Percentiles rank a stretch among this genome's conserved stretches.
phyloP scores from a whole-genome alignment of 2,113 vertebrate genomes.

The Orthonyx spaldingii region DNA sequence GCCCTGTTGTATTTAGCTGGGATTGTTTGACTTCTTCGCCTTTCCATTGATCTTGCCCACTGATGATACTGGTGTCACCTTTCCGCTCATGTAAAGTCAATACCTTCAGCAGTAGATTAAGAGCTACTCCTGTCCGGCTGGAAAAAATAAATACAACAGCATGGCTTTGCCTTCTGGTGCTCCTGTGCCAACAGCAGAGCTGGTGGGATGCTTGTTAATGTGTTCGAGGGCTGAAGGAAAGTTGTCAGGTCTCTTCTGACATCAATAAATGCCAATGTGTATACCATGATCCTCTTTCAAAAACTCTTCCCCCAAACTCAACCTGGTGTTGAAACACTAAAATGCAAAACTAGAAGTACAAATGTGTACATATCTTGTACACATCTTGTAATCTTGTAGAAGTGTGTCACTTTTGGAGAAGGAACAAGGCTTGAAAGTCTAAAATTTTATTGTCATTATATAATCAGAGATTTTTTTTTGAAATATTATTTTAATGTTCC shows the following conservation, averaged over 20 bases:
- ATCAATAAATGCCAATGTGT: neutral
- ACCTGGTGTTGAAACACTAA: neutral
- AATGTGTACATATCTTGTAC: too few relatives aligned
- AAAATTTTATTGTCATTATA: neutral
- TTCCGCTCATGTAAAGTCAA: neutral
- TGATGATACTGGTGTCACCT: neutral
- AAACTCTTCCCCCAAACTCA: neutral
- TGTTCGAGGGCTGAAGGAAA: neutral
- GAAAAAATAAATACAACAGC: neutral
- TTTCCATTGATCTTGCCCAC: neutral
- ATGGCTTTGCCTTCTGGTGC: neutral
- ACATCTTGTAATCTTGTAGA: neutral
- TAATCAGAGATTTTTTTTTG: neutral
- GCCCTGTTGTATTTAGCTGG: neutral
- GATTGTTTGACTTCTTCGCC: neutral
- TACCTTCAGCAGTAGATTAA: neutral
- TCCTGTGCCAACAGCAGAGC: neutral
- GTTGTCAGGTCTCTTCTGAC: neutral
- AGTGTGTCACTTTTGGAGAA: neutral
- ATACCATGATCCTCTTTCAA: neutral
- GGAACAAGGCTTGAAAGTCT: neutral
- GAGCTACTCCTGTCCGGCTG: neutral
- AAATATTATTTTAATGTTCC: neutral
- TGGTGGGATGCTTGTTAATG: rapidly evolving
- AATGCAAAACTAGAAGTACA: neutral